phyloP scores from a whole-genome alignment of 2,888 invertebrate species.

The Drosophila atripex region DNA sequence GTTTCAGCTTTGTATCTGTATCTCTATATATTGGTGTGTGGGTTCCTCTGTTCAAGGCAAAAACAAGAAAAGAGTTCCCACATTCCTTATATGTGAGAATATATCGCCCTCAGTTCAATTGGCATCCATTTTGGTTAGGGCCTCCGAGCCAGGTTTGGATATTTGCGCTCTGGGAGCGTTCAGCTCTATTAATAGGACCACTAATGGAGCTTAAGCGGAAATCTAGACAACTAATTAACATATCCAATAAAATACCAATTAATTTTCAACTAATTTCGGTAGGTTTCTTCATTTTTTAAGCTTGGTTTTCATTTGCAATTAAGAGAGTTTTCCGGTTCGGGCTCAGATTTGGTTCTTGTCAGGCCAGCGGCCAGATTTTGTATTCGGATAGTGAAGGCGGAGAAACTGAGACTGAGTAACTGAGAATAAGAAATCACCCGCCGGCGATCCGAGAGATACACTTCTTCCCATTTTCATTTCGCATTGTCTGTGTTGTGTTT shows the following conservation, averaged over 20 bases:
- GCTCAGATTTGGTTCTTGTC: constrained; percentile 28
- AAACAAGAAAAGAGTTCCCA: constrained; percentile 56
- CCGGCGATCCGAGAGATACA: constrained; percentile 33
- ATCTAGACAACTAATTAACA: constrained; percentile 23
- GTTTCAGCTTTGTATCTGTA: constrained; percentile 51
- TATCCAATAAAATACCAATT: constrained; percentile 34
- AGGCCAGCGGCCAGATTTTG: constrained; percentile 42
- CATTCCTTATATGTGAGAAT: constrained; percentile 50
- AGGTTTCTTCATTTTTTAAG: background rate
- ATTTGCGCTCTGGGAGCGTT: constrained; percentile 22
- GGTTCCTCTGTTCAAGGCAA: constrained; percentile 38
- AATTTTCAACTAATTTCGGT: constrained; percentile 13
- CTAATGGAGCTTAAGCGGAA: constrained; percentile 30
- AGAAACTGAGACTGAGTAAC: constrained; percentile 26
- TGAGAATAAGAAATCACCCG: constrained; percentile 48
- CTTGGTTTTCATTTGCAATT: constrained; percentile 23
- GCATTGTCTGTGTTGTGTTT: constrained; percentile 66
- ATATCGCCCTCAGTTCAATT: constrained; percentile 45
- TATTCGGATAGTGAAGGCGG: constrained; percentile 41
- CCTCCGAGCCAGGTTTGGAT: constrained; percentile 35
- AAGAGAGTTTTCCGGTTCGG: constrained; percentile 15
- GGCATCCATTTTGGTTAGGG: constrained; percentile 33
- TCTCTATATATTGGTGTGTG: constrained; percentile 55
- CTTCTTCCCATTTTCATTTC: constrained; percentile 6
- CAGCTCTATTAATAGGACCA: constrained; percentile 16